Evolutionary conservation across 2,113 vertebrate species (phyloP).

Genomic region (Chauna torquata): DNA sequence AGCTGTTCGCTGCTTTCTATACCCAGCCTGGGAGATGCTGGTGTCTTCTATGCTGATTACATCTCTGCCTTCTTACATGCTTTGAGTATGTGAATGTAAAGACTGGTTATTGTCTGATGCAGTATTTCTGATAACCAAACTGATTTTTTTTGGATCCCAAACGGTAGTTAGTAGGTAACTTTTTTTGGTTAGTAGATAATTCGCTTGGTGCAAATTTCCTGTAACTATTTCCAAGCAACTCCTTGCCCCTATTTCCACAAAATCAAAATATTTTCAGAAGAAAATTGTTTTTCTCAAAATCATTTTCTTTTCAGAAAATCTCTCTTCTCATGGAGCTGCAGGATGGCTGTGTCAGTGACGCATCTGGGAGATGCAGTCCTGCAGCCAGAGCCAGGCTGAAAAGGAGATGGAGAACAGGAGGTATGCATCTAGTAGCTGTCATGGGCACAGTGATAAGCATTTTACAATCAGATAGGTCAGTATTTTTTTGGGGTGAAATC

Average conservation of each 20-base stretch:
- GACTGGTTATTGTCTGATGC: not conserved
- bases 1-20: not conserved
- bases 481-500: not conserved
- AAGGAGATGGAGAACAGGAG: not conserved
- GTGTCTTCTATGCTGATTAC: rapidly evolving
- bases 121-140: not conserved
- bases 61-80: not conserved
- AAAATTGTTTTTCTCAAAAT: not conserved
- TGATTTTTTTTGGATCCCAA: not conserved
- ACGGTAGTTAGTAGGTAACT: too few species aligned
- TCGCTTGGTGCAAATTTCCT: slow-evolving; percentile 21
- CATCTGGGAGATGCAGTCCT: not conserved
- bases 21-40: not conserved
- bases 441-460: not conserved
- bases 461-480: not conserved
- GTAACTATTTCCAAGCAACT: not conserved
- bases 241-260: not conserved
- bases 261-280: not conserved
- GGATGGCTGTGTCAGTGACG: not conserved
- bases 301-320: not conserved
- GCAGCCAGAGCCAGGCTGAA: too few species aligned
- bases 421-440: not conserved
- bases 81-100: rapidly evolving
- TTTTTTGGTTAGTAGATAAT: not conserved
- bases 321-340: not conserved